These are phyloP conservation scores for Hylaeus volcanicus DNA, from an alignment of 1,140 invertebrate genomes.

Conservation along the genomic window DNA sequence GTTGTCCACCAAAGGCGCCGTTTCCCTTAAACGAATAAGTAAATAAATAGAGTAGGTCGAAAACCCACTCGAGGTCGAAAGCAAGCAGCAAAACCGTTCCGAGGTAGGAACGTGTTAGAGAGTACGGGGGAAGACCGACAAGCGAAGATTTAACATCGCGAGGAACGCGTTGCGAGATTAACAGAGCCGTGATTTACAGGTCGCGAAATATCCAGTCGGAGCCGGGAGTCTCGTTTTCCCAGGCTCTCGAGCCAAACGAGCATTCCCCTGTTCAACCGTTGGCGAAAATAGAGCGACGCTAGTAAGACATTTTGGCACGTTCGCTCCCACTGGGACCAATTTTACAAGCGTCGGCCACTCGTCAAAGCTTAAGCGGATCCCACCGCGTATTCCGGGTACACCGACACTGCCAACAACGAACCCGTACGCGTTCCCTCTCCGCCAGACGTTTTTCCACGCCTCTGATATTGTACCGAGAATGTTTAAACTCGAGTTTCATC, in stretches of 20 bases:
- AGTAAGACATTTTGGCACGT: constrained; percentile 52
- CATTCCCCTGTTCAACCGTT: background rate
- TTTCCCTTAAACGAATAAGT: too few species aligned
- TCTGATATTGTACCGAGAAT: constrained; percentile 7
- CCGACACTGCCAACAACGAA: constrained; percentile 15
- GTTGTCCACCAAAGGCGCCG: too few species aligned
- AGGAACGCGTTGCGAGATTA: background rate
- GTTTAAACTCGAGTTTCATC: constrained; percentile 30
- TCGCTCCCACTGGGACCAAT: constrained; percentile 38
- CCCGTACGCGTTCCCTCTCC: too few species aligned
- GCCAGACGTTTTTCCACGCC: background rate
- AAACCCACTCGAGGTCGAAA: too few species aligned
- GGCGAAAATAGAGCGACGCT: constrained; percentile 54
- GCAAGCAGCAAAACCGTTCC: too few species aligned
- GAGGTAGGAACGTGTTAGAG: too few species aligned
- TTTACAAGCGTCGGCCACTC: constrained; percentile 52
- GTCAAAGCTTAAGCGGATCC: constrained; percentile 45
- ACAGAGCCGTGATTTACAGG: constrained; percentile 1
- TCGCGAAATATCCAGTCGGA: constrained; percentile 29
- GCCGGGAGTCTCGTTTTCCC: constrained; percentile 34
- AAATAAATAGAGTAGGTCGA: too few species aligned
- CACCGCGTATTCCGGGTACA: constrained; percentile 22
- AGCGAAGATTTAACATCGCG: too few species aligned
- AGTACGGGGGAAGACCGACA: too few species aligned
- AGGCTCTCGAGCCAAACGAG: constrained; percentile 28